Evolutionary conservation across 2,797 vertebrate genomes (phyloP).

Genomic region (Gymnothorax javanicus): DNA sequence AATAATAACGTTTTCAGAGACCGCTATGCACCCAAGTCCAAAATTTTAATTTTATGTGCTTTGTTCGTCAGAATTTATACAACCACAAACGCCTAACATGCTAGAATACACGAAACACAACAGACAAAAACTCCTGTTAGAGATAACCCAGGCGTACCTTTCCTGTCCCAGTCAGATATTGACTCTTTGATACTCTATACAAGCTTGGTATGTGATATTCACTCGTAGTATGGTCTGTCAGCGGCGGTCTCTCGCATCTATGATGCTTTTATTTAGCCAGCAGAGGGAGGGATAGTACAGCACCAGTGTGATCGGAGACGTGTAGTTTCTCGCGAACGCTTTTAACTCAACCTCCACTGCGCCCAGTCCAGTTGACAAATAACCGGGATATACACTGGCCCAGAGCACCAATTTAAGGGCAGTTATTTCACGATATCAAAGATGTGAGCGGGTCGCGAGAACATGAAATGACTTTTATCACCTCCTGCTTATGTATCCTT

Average conservation of each 20-base stretch:
- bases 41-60: no score
- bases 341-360: background rate
- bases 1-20: no score
- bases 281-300: slow-evolving; percentile 61
- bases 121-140: no score
- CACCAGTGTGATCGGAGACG: slow-evolving; percentile 24
- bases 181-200: background rate
- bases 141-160: background rate
- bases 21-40: no score
- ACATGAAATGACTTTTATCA: background rate
- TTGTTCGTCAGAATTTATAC: no score
- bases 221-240: background rate
- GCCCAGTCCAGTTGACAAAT: no score
- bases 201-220: background rate
- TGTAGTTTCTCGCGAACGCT: background rate
- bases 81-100: no score
- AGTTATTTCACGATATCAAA: background rate
- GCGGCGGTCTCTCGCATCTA: background rate
- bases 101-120: no score
- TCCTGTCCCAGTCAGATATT: background rate
- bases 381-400: no score
- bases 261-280: slow-evolving; percentile 53
- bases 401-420: background rate
- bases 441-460: background rate
- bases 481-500: no score